Evolutionary conservation across 2,888 invertebrate species (phyloP), one percentile per base, ranked within the genome.

Genomic region (Plutella xylostella): DNA sequence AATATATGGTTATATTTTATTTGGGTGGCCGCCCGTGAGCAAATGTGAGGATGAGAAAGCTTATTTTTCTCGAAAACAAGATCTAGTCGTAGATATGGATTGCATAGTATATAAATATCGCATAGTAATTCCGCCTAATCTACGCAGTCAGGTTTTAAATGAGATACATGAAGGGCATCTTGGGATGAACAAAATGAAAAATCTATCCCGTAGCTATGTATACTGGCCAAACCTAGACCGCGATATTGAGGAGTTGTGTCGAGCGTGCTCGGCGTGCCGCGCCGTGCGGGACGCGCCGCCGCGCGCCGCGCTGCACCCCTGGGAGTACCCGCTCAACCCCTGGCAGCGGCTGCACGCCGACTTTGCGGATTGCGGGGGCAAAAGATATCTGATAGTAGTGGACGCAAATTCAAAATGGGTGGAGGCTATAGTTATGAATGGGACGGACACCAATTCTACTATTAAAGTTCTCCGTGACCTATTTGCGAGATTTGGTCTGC

Each of bases 131-230:
- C 53, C 53, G 2, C 1, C 28, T 1, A 6, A 17, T 1, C 46
- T 45, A 4, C 19, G 44, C 14, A 35, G 48, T 21, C 37, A 33
- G 3, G 46, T 54, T 41, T 42, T 53, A 31, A 4, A 34, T 2
- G 50, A 52, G 21, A 42, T 54, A 7, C 51, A 54, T 28, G 30
- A 17, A 0, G 28, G 45, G 0, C 51, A 53, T 45, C 43, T 51
- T 12, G 53, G 55, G 1, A 44, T 53, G 7, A 40, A 46, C 7
- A 53, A 55, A 46, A 51, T 44, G 11, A 55, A 53, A 46, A 43
- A 34, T 17, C 21, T 14, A 0, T 51, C 51, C 9, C 47, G 52
- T 9, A 47, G 43, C 42, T 41, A 45, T 22, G 44, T 54, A 45
- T 54, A 50, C 49, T 52, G 52, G 51, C 50, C 54, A 1, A 39